Evolutionary conservation across 2,888 invertebrate species (phyloP).

Genomic region (Rhabditophanes sp.): DNA sequence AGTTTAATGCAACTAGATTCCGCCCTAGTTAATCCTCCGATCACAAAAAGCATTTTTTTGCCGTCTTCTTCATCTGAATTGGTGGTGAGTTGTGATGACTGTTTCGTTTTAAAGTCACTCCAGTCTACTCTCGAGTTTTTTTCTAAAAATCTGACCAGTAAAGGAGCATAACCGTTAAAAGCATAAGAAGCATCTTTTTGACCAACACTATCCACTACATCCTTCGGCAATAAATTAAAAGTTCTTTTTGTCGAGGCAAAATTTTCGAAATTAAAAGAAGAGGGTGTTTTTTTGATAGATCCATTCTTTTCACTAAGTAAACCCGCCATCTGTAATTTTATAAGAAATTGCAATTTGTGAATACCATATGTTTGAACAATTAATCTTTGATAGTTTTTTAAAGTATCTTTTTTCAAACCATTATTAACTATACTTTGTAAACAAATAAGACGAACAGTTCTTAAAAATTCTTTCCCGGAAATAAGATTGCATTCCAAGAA

Average conservation of each 20-base stretch:
- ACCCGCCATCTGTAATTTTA: slow-evolving; percentile 38
- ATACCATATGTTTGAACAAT: slow-evolving; percentile 34
- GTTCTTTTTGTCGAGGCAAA: slow-evolving; percentile 2
- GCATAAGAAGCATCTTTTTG: slow-evolving; percentile 79
- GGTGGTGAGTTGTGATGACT: too few species aligned
- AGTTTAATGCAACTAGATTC: too few species aligned
- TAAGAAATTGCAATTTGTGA: slow-evolving; percentile 20
- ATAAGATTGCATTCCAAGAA: slow-evolving; percentile 76
- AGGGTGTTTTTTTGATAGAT: too few species aligned
- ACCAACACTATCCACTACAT: slow-evolving; percentile 8
- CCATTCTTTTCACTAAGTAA: slow-evolving; percentile 23
- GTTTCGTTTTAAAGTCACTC: slow-evolving; percentile 29
- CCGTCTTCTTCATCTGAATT: slow-evolving; percentile 1
- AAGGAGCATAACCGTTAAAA: slow-evolving; percentile 75
- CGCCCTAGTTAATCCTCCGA: slow-evolving; percentile 89
- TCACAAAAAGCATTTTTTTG: slow-evolving; percentile 57
- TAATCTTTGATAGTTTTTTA: slow-evolving; percentile 13
- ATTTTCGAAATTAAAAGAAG: slow-evolving; percentile 6
- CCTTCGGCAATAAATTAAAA: slow-evolving; percentile 7
- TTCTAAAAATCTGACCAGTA: slow-evolving; percentile 63
- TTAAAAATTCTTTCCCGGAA: slow-evolving; percentile 15
- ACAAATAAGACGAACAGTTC: slow-evolving; percentile 59
- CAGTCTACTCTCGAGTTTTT: slow-evolving; percentile 49
- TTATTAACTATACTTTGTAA: slow-evolving; percentile 79
- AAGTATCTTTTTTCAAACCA: slow-evolving; percentile 57